A percentile compares a stretch with the other conserved stretches of the same genome.
phyloP scores from a whole-genome alignment of 2,888 invertebrate species.

The Drosophila niveifrons region DNA sequence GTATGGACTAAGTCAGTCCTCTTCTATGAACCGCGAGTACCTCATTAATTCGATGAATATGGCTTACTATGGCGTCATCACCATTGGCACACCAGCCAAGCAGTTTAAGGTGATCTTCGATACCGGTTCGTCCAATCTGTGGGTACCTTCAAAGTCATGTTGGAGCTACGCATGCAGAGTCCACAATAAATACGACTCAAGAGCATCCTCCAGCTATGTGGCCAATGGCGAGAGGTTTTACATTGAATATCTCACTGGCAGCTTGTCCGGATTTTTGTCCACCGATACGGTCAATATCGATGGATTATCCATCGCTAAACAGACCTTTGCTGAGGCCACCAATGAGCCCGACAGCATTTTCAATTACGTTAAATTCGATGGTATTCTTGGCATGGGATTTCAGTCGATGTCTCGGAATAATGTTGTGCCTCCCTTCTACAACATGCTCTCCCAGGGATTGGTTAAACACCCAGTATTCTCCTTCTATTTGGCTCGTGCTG shows the following conservation, averaged over 20 bases:
- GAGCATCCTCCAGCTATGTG: slow-evolving; percentile 91
- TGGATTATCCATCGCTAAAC: slow-evolving; percentile 88
- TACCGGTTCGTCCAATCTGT: slow-evolving; percentile 98
- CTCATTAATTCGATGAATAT: slow-evolving; percentile 96
- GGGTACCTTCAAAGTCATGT: slow-evolving; percentile 98
- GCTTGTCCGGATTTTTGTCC: slow-evolving; percentile 96
- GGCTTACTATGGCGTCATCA: slow-evolving; percentile 96
- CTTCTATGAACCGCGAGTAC: slow-evolving; percentile 41
- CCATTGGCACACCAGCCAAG: slow-evolving; percentile 96
- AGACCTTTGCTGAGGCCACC: slow-evolving; percentile 97
- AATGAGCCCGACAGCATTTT: slow-evolving; percentile 96
- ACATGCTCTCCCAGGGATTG: slow-evolving; percentile 92
- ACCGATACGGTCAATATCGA: slow-evolving; percentile 91
- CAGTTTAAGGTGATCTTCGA: slow-evolving; percentile 97
- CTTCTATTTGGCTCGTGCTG: slow-evolving; percentile 93
- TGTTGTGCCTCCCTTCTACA: slow-evolving; percentile 95
- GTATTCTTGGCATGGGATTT: slow-evolving; percentile 97
- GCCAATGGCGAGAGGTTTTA: slow-evolving; percentile 95
- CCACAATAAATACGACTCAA: slow-evolving; percentile 97
- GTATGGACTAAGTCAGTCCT: slow-evolving; percentile 37
- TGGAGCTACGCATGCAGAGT: slow-evolving; percentile 93
- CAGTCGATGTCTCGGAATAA: slow-evolving; percentile 93
- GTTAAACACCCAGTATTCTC: slow-evolving; percentile 92
- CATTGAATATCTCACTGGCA: slow-evolving; percentile 97
- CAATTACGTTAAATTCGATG: slow-evolving; percentile 98